Evolutionary conservation across 2,888 invertebrate genomes (phyloP), one percentile per base, ranked within the genome.

Genomic region (Chrysodeixis includens): DNA sequence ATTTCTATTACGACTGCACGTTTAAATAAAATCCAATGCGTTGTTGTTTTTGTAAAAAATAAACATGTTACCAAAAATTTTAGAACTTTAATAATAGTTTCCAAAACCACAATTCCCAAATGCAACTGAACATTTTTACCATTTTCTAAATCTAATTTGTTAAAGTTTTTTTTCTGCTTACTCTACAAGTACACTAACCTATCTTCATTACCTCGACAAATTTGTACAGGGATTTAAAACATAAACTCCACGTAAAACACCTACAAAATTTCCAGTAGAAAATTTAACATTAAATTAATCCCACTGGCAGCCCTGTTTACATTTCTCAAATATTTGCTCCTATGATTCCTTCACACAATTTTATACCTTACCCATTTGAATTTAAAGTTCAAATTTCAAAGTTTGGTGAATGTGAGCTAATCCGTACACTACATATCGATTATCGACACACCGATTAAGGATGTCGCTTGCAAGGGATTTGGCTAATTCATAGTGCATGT

Each of bases 401-500:
- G 4, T 46, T 22, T 26, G 26, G 9, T 32, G 3, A 1, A 16
- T 1, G 26, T 4, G 22, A 44, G 16, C 22, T 60, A 35, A 64
- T 20, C 64, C 44, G 56, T 63, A 56, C 71, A 67, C 69, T 67
- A 40, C 61, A 74, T 68, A 76, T 80, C 67, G 78, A 76, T 80
- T 78, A 79, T 79, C 61, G 74, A 72, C 62, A 69, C 68, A 56
- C 65, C 69, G 80, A 84, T 84, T 78, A 79, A 65, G 75, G 76
- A 74, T 76, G 82, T 83, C 80, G 81, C 82, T 78, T 78, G 78
- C 78, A 78, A 56, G 67, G 74, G 82, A 84, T 83, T 81, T 78
- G 83, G 69, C 75, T 81, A 83, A 83, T 78, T 78, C 83, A 83
- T 74, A 75, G 74, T 77, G 77, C 83, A 81, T 78, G 79, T 81